Conservation (phyloP, 2,888 invertebrate genomes). For the Drosophila meridionalis region DNA sequence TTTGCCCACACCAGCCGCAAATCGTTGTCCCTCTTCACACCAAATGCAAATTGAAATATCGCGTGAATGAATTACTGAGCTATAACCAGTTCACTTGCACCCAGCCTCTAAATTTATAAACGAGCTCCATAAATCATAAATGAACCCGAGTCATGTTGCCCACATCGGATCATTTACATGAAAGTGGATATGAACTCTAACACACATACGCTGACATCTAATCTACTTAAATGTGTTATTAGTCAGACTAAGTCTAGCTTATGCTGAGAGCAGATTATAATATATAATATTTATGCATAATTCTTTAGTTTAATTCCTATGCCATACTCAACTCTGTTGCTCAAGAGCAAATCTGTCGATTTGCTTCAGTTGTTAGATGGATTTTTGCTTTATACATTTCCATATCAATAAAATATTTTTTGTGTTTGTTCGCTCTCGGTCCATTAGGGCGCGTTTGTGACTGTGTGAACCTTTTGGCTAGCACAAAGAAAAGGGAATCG, state of each 20-base stretch:
- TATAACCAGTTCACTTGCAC: background rate
- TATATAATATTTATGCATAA: background rate
- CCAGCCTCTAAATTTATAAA: background rate
- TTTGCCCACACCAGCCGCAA: conserved; percentile 9
- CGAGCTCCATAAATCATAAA: background rate
- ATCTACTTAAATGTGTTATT: conserved; percentile 1
- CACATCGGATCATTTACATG: conserved; percentile 2
- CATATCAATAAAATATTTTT: conserved; percentile 20
- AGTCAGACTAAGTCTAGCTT: background rate
- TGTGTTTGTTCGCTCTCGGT: conserved; percentile 1
- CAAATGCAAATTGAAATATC: conserved; percentile 20
- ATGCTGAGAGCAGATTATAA: background rate
- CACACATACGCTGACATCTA: background rate
- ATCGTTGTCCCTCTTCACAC: background rate
- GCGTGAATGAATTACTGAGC: background rate
- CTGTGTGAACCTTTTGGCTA: background rate
- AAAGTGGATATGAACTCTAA: background rate
- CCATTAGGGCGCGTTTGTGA: conserved; percentile 8
- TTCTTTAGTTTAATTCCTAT: background rate
- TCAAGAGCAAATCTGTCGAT: background rate
- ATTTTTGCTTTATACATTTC: background rate
- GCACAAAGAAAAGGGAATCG: background rate
- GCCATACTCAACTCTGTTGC: background rate
- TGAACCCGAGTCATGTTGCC: background rate
- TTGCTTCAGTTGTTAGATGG: conserved; percentile 6